Evolutionary conservation across 2,888 invertebrate genomes (phyloP).

Genomic region (Drosophila nigricruria): DNA sequence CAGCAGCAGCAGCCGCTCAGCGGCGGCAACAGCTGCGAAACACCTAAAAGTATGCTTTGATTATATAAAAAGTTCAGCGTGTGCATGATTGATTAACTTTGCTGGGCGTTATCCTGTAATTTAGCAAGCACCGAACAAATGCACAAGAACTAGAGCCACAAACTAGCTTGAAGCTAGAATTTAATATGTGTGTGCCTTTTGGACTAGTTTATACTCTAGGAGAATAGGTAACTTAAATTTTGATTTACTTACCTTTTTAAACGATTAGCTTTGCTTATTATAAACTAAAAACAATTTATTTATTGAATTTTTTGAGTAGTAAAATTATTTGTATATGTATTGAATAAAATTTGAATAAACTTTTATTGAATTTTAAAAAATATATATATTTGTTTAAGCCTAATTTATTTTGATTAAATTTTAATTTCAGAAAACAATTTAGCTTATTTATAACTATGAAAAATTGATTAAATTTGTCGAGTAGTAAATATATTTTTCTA

Average conservation of each 20-base stretch:
- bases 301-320: neutral
- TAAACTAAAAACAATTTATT: neutral
- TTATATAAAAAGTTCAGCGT: constrained; percentile 54
- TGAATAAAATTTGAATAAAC: no score
- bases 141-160: constrained; percentile 18
- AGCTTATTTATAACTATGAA: no score
- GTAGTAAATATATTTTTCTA: no score
- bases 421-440: no score
- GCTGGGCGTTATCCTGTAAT: constrained; percentile 65
- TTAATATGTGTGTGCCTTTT: neutral
- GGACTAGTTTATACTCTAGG: constrained; percentile 14
- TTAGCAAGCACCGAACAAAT: constrained; percentile 47
- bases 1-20: constrained; percentile 4
- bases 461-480: no score
- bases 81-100: constrained; percentile 77
- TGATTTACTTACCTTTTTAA: neutral
- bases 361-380: no score
- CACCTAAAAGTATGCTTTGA: constrained; percentile 65
- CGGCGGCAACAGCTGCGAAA: constrained; percentile 58
- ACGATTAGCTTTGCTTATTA: neutral
- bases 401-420: no score
- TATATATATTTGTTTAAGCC: no score
- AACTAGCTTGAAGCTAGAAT: constrained; percentile 12
- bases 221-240: neutral
- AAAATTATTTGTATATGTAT: neutral